Evolutionary conservation across 2,113 vertebrate species (phyloP), one percentile per base, ranked within the genome.

Genomic region (Nothobranchius kuhntae): DNA sequence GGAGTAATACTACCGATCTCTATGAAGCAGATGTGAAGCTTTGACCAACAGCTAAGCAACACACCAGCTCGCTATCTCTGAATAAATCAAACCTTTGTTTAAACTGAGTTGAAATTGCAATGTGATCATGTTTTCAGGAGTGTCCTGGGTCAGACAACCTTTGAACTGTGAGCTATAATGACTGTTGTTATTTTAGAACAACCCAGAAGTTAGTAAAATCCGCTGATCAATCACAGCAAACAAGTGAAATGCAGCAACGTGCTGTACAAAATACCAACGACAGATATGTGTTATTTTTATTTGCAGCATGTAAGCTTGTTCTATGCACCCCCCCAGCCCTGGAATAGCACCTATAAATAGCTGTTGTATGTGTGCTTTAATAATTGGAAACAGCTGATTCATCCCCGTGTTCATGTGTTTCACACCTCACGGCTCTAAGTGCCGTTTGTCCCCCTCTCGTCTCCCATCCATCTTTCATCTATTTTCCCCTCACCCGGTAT

Each of bases 391-490:
- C 38, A 46, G 53, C 51, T 45, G 68, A 68, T 26, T 14, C 53
- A 11, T 65, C 64, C 40, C 21, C 71, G 45, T 17, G 70, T 73
- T 75, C 64, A 66, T 65, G 63, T 30, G 30, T 81, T 85, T 90
- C 77, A 77, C 86, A 83, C 81, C 38, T 75, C 61, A 56, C 72
- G 48, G 36, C 65, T 63, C 64, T 68, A 45, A 60, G 72, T 61
- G 68, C 68, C 78, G 75, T 73, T 80, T 83, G 75, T 77, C 84
- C 79, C 77, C 38, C 38, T 40, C 38, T 54, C 54, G 53, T 72
- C 79, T 68, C 61, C 74, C 61, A 75, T 82, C 73, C 68, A 81
- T 88, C 81, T 86, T 88, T 91, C 84, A 85, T 87, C 87, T 89
- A 81, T 85, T 85, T 80, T 81, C 70, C 61, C 26, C 79, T 81